Conservation (phyloP, 2,888 invertebrate genomes). For the Muschampia staudingeri region DNA sequence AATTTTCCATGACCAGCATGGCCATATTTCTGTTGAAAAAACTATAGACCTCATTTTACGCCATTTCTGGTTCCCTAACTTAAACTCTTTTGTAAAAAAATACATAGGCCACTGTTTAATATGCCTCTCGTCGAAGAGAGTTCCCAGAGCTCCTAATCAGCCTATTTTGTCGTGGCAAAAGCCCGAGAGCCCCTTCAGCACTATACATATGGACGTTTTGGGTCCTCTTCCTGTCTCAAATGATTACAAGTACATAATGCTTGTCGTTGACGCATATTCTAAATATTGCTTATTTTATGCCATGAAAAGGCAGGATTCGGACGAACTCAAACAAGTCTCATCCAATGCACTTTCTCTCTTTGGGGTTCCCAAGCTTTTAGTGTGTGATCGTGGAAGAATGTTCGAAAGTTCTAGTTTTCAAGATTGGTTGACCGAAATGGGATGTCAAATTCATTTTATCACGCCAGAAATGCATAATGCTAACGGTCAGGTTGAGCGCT, state of each 20-base stretch:
- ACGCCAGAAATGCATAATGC: background rate
- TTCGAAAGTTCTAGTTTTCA: background rate
- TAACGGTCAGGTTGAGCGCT: background rate
- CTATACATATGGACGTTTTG: background rate
- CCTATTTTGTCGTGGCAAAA: conserved; percentile 8
- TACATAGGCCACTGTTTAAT: conserved; percentile 3
- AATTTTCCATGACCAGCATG: conserved; percentile 26
- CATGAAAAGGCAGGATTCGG: no score
- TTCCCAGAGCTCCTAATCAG: background rate
- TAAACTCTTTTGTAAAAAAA: conserved; percentile 13
- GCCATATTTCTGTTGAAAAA: conserved; percentile 8
- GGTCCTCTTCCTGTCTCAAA: background rate
- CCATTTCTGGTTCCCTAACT: conserved; percentile 23
- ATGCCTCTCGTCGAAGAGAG: background rate
- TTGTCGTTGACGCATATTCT: no score
- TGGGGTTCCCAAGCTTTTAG: no score
- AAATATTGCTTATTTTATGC: no score
- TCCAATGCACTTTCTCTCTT: no score
- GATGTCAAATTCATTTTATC: background rate
- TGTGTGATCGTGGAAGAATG: background rate
- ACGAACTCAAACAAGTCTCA: no score
- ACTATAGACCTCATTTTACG: conserved; percentile 19
- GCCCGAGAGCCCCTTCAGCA: background rate
- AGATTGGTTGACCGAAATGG: background rate
- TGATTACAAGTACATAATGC: no score